Conservation (phyloP, 2,113 vertebrate genomes). For the Cacatua alba region DNA sequence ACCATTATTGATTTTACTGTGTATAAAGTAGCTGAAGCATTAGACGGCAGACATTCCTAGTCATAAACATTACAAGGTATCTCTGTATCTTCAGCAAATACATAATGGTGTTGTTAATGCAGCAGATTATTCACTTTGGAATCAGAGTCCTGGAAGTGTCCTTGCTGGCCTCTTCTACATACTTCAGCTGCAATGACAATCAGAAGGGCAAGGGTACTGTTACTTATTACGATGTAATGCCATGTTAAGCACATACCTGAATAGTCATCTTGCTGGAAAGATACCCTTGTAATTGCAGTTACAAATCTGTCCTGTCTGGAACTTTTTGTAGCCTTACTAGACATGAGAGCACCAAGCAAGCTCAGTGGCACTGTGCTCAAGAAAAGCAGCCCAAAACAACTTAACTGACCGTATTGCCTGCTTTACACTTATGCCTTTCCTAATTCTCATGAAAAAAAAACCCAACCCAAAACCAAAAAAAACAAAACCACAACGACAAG, state of each 20-base stretch:
- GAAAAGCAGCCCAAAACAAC: not conserved
- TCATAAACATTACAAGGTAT: conserved; percentile 48
- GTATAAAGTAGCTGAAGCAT: conserved; percentile 21
- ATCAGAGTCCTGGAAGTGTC: not conserved
- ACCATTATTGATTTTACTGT: conserved; percentile 7
- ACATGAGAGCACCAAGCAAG: not conserved
- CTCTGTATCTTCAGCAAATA: conserved; percentile 6
- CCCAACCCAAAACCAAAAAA: rapidly evolving
- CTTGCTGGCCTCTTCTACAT: not conserved
- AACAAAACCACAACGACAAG: not conserved
- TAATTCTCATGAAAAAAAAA: not conserved
- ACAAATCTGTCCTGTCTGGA: not conserved
- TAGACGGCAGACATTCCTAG: conserved; percentile 4
- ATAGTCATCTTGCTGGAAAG: not conserved
- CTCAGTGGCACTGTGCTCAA: not conserved
- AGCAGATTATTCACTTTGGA: conserved; percentile 28
- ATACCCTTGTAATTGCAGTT: not conserved
- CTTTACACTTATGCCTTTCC: not conserved
- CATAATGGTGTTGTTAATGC: not conserved
- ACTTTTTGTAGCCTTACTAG: not conserved
- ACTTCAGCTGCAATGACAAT: conserved; percentile 3
- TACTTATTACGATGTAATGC: not conserved
- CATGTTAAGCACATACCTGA: not conserved
- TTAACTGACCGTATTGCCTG: not conserved
- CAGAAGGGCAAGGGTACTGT: conserved; percentile 13